Percentiles rank a stretch among this genome's conserved stretches.
phyloP scores from a whole-genome alignment of 2,113 vertebrate genomes.

The Entelurus aequoreus region DNA sequence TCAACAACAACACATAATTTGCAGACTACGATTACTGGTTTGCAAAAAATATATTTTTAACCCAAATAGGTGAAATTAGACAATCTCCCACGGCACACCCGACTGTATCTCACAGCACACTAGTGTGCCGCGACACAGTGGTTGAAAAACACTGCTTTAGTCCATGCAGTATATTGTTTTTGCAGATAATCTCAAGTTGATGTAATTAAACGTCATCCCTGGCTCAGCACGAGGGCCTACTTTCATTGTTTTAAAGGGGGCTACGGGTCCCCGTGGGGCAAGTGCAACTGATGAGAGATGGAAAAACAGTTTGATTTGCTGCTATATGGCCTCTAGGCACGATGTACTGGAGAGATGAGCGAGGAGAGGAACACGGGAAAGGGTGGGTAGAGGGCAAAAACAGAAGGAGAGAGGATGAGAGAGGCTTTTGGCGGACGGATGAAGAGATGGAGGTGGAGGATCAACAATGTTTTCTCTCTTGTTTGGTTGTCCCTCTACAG shows the following conservation, averaged over 20 bases:
- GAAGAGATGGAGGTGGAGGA: slow-evolving; percentile 57
- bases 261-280: slow-evolving; percentile 62
- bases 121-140: too few relatives aligned
- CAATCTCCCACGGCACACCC: too few relatives aligned
- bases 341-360: slow-evolving; percentile 62
- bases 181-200: slow-evolving; percentile 55
- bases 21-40: too few relatives aligned
- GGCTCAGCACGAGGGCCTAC: slow-evolving; percentile 56
- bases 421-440: slow-evolving; percentile 61
- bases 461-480: slow-evolving; percentile 54
- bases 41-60: too few relatives aligned
- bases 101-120: too few relatives aligned
- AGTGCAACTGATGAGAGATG: slow-evolving; percentile 67
- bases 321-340: slow-evolving; percentile 69
- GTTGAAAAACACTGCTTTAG: not conserved
- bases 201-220: slow-evolving; percentile 69
- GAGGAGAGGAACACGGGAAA: slow-evolving; percentile 51
- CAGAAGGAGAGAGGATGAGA: slow-evolving; percentile 57
- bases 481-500: slow-evolving; percentile 35
- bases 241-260: slow-evolving; percentile 72
- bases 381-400: slow-evolving; percentile 53
- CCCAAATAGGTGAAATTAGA: too few relatives aligned
- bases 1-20: too few relatives aligned
- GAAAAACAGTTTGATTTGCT: slow-evolving; percentile 78
- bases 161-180: slow-evolving; percentile 8